Evolutionary conservation across 1,140 invertebrate genomes (phyloP), one percentile per base, ranked within the genome.

Genomic region (Drosophila pectinifera): DNA sequence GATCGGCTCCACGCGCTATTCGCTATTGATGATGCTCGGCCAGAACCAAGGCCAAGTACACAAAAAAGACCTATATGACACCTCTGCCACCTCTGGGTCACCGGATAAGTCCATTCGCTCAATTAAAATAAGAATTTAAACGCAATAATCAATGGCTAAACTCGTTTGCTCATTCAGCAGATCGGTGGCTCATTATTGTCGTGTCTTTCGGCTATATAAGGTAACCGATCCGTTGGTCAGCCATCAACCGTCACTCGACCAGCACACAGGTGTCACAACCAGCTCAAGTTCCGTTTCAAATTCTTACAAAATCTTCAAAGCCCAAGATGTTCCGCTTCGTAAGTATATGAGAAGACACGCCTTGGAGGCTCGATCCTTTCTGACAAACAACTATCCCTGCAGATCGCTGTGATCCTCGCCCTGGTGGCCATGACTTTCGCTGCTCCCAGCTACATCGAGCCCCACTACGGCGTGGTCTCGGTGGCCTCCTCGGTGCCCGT

Each of bases 401-500:
- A 76, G 69, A 34, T 73, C 39, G 48, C 56, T 28, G 48, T 46
- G 5, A 28, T 76, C 42, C 24, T 69, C 22, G 65, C 48, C 20
- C 42, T 69, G 5, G 22, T 58, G 20, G 39, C 72, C 1, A 4
- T 76, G 24, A 42, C 73, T 11, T 46, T 67, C 1, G 73, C 73
- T 22, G 73, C 73, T 76, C 73, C 73, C 26, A 42, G 73, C 14
- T 76, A 58, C 48, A 45, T 76, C 36, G 72, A 76, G 20, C 61
- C 61, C 11, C 54, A 57, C 46, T 45, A 74, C 16, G 76, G 62
- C 13, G 28, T 79, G 26, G 34, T 72, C 0, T 36, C 72, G 1
- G 72, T 74, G 20, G 48, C 72, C 0, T 59, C 34, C 1, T 46
- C 70, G 0, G 76, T 78, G 7, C 58, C 73, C 0, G 73, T 78